Evolutionary conservation across 2,113 vertebrate species (phyloP).

Genomic region (Melanerpes aurifrons): DNA sequence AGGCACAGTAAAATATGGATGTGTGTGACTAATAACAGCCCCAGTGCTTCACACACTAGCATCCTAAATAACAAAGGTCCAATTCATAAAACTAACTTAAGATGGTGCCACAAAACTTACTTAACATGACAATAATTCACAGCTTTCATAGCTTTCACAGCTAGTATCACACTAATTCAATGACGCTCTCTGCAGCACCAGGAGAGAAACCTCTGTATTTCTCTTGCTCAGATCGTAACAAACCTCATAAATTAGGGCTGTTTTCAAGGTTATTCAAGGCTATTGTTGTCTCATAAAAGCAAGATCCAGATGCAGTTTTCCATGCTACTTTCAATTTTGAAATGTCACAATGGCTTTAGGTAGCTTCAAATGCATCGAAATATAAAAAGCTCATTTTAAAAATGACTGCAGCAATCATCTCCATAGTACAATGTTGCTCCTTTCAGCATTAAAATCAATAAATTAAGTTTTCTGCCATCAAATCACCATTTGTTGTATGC

Average conservation of each 20-base stretch:
- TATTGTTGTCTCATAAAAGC: background rate
- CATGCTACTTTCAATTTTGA: background rate
- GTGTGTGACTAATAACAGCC: background rate
- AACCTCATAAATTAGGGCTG: background rate
- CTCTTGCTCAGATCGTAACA: background rate
- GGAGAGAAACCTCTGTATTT: background rate
- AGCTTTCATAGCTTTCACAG: conserved; percentile 16
- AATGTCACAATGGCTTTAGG: background rate
- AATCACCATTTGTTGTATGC: background rate
- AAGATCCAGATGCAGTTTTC: background rate
- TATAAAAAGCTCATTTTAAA: background rate
- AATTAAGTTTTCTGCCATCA: background rate
- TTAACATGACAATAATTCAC: conserved; percentile 28
- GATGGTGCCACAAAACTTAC: background rate
- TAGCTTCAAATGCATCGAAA: background rate
- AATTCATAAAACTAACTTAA: conserved; percentile 22
- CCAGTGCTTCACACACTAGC: background rate
- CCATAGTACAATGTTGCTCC: background rate
- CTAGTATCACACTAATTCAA: background rate
- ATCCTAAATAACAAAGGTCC: conserved; percentile 11
- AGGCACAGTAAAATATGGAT: background rate
- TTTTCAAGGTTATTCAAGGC: conserved; percentile 1
- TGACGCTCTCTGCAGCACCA: background rate
- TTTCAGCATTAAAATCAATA: background rate
- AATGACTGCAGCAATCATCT: background rate